Conservation (phyloP, 2,888 invertebrate species). For the Epistrophella euchroma region DNA sequence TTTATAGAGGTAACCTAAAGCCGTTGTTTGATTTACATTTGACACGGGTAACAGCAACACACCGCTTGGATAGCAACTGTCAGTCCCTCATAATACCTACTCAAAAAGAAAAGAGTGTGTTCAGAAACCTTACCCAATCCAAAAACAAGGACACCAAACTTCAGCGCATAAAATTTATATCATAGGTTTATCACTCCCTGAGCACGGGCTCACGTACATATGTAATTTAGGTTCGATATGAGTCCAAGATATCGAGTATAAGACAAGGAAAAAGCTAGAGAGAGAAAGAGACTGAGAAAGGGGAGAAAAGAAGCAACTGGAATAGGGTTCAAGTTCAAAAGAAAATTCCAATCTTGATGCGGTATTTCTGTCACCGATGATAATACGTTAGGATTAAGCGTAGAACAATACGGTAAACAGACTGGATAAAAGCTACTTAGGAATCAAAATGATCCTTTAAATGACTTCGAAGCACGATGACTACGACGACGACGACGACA, state of each 20-base stretch:
- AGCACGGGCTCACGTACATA: constrained; percentile 69
- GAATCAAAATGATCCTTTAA: constrained; percentile 70
- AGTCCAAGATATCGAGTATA: background rate
- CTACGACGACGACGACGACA: constrained; percentile 15
- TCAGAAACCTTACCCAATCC: background rate
- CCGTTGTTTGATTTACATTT: constrained; percentile 51
- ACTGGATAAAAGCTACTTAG: constrained; percentile 68
- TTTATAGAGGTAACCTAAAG: background rate
- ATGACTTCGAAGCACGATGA: constrained; percentile 56
- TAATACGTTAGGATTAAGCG: constrained; percentile 69
- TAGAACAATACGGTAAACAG: constrained; percentile 69
- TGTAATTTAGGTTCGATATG: constrained; percentile 24
- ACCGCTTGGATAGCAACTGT: constrained; percentile 20
- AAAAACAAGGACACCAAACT: constrained; percentile 47
- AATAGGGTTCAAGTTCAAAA: constrained; percentile 38
- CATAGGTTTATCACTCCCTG: constrained; percentile 65
- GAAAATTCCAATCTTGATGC: constrained; percentile 58
- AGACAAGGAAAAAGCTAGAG: background rate
- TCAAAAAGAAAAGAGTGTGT: constrained; percentile 21
- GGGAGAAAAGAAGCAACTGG: background rate
- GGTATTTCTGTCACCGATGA: constrained; percentile 65
- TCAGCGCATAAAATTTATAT: constrained; percentile 63
- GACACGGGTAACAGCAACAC: constrained; percentile 29
- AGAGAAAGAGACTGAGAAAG: background rate
- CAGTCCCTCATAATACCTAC: constrained; percentile 50